Percentiles rank a stretch among this genome's conserved stretches.
Conservation (phyloP, 2,888 invertebrate species). For the Nomada goodeniana region DNA sequence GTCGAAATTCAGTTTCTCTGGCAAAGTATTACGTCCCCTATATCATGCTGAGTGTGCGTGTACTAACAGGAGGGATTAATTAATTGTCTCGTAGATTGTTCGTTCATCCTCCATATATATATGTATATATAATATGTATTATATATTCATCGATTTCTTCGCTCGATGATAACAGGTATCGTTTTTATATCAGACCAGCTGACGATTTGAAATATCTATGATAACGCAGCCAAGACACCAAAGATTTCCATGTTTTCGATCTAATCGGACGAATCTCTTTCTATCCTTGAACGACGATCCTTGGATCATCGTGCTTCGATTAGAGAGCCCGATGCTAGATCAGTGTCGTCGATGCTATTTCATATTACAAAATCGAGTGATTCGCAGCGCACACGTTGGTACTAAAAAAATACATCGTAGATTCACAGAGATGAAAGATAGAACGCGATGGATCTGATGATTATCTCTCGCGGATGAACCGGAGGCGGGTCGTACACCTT, state of each 20-base stretch:
- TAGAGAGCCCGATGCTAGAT: neutral
- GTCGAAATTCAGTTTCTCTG: conserved; percentile 55
- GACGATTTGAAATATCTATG: conserved; percentile 27
- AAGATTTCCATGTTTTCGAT: conserved; percentile 25
- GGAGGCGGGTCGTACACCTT: neutral
- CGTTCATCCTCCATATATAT: neutral
- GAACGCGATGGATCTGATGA: conserved; percentile 17
- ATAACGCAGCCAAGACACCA: conserved; percentile 11
- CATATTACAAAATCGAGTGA: neutral
- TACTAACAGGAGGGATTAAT: neutral
- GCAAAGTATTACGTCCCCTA: conserved; percentile 23
- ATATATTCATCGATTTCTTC: neutral
- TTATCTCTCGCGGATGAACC: conserved; percentile 18
- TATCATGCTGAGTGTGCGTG: conserved; percentile 11
- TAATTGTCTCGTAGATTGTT: neutral
- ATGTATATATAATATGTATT: no score
- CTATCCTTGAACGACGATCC: neutral
- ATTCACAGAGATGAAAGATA: conserved; percentile 19
- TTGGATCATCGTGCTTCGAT: no score
- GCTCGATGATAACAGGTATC: conserved; percentile 13
- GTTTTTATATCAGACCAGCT: conserved; percentile 51
- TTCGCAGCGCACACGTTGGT: no score
- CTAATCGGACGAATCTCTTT: neutral
- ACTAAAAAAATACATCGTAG: neutral
- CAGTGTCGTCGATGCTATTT: neutral